phyloP scores from a whole-genome alignment of 2,888 invertebrate genomes.

The Machimus rusticus region DNA sequence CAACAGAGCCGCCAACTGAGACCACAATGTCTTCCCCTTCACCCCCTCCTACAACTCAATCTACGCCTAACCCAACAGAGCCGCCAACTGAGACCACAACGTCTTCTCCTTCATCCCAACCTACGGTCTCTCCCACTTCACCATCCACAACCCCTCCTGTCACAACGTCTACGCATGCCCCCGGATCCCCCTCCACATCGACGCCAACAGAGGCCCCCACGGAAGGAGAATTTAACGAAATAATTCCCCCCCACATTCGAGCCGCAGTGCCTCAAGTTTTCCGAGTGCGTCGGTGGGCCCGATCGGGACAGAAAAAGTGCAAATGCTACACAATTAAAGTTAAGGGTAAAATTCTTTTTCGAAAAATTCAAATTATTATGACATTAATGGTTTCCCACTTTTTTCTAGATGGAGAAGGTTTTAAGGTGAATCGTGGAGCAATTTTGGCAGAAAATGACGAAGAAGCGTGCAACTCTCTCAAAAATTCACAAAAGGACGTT shows the following conservation, averaged over 20 bases:
- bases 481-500: background rate
- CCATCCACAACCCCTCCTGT: too few species aligned
- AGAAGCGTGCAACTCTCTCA: background rate
- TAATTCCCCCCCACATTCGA: background rate
- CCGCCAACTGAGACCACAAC: too few species aligned
- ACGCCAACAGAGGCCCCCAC: too few species aligned
- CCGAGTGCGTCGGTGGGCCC: background rate
- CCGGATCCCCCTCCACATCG: too few species aligned
- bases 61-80: too few species aligned
- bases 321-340: background rate
- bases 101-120: too few species aligned
- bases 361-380: background rate
- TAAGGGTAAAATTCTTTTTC: background rate
- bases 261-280: slow-evolving; percentile 15
- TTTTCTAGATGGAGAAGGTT: background rate
- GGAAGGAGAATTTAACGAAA: background rate
- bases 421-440: background rate
- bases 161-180: too few species aligned
- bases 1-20: too few species aligned
- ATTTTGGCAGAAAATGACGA: background rate
- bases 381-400: background rate
- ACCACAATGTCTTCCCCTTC: too few species aligned
- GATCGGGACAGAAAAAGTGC: background rate
- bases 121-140: too few species aligned
- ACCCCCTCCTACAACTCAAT: too few species aligned